Conservation (phyloP, 2,113 vertebrate genomes). For the Coreoperca whiteheadi region DNA sequence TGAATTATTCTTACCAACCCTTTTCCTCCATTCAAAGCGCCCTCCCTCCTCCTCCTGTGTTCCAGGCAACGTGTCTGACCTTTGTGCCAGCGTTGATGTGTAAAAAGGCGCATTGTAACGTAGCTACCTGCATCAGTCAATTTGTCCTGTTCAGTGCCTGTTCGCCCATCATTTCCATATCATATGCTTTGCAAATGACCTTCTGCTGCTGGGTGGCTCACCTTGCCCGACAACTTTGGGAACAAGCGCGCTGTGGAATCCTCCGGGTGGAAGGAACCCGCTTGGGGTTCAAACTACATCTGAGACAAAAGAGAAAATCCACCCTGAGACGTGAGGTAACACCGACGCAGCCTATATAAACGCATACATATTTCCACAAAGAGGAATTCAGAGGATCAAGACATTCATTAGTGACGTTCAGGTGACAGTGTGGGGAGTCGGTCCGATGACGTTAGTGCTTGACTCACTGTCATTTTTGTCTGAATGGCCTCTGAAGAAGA, state of each 20-base stretch:
- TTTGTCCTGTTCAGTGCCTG: slow-evolving; percentile 57
- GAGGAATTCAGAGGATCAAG: background rate
- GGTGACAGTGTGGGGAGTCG: background rate
- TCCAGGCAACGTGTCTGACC: slow-evolving; percentile 68
- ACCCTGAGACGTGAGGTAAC: background rate
- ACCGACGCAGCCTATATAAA: background rate
- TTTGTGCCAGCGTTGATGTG: slow-evolving; percentile 60
- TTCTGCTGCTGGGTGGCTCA: slow-evolving; percentile 12
- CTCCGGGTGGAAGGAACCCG: background rate
- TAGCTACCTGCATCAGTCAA: slow-evolving; percentile 56
- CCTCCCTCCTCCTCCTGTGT: slow-evolving; percentile 11
- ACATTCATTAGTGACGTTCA: background rate
- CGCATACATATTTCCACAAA: background rate
- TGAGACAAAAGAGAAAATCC: background rate
- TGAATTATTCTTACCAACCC: slow-evolving; percentile 49
- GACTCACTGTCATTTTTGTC: too few relatives aligned
- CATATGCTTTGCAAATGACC: slow-evolving; percentile 79
- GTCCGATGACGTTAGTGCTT: background rate
- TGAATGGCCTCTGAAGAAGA: background rate
- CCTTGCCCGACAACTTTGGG: slow-evolving; percentile 2
- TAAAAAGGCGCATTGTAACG: slow-evolving; percentile 62
- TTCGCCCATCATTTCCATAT: slow-evolving; percentile 73
- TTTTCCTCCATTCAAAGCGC: slow-evolving; percentile 12
- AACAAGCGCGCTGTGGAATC: background rate
- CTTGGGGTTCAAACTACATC: background rate